Evolutionary conservation across 2,888 invertebrate genomes (phyloP).

Genomic region (Drosophila subsilvestris): DNA sequence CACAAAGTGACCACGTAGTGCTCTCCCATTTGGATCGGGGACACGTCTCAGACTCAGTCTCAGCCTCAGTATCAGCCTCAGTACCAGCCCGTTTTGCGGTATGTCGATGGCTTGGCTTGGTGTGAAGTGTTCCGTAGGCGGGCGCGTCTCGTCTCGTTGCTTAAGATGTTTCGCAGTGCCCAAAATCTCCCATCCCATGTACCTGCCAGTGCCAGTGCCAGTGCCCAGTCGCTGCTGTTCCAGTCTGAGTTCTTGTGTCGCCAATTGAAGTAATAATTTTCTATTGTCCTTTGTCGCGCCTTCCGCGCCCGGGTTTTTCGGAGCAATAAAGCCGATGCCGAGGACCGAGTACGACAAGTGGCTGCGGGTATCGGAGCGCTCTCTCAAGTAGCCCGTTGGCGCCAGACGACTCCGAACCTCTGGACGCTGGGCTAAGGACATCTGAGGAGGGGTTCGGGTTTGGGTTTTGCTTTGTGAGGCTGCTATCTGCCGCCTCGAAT

Average conservation of each 20-base stretch:
- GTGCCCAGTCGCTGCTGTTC: conserved; percentile 39
- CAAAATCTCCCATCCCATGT: conserved; percentile 10
- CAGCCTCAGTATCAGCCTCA: neutral
- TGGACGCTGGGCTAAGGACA: conserved; percentile 9
- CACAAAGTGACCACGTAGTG: conserved; percentile 38
- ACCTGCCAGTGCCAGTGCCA: neutral
- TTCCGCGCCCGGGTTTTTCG: conserved; percentile 5
- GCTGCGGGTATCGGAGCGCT: conserved; percentile 15
- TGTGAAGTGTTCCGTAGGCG: conserved; percentile 73
- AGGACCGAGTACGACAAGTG: conserved; percentile 61
- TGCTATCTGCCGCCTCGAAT: conserved; percentile 59
- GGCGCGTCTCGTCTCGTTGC: conserved; percentile 56
- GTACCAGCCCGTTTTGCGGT: conserved; percentile 38
- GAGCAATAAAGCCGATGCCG: neutral
- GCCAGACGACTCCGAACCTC: conserved; percentile 45
- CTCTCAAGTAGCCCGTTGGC: conserved; percentile 56
- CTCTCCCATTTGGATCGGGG: conserved; percentile 1
- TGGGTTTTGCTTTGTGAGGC: conserved; percentile 47
- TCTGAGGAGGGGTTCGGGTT: conserved; percentile 3
- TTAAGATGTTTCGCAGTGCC: conserved; percentile 55
- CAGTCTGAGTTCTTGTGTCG: conserved; percentile 52
- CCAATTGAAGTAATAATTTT: conserved; percentile 77
- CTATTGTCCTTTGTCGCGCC: conserved; percentile 64
- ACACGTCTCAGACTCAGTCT: no score
- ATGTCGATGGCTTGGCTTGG: conserved; percentile 43